Conservation (phyloP, 1,140 invertebrate species). For the Drosophila ohnishii region DNA sequence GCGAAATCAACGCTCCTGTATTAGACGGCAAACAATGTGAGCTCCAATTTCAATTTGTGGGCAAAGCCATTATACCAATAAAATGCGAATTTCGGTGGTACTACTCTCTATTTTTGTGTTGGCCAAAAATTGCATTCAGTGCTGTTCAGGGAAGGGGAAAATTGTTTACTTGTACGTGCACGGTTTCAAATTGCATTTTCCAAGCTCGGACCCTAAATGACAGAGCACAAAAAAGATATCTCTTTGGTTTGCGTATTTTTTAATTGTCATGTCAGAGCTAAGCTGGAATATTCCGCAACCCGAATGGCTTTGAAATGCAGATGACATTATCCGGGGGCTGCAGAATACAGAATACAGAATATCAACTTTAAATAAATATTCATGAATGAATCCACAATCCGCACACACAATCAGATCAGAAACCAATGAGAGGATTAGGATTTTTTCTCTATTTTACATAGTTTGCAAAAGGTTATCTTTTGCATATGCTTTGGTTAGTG, state of each 20-base stretch:
- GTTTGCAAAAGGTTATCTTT: background rate
- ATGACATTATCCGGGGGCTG: background rate
- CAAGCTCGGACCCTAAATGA: conserved; percentile 4
- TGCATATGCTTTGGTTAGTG: background rate
- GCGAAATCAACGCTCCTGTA: background rate
- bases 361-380: background rate
- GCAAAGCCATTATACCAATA: conserved; percentile 11
- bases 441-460: too few relatives aligned
- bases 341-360: background rate
- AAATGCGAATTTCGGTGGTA: conserved; percentile 3
- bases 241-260: conserved; percentile 5
- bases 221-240: background rate
- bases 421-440: background rate
- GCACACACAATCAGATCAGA: conserved; percentile 1
- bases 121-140: conserved; percentile 5
- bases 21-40: conserved; percentile 32
- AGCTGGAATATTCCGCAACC: background rate
- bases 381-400: background rate
- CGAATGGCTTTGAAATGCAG: conserved; percentile 8
- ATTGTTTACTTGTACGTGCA: conserved; percentile 23
- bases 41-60: conserved; percentile 14
- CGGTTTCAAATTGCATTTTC: conserved; percentile 16
- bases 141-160: conserved; percentile 15
- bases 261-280: conserved; percentile 14
- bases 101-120: background rate